These are phyloP conservation scores for Cavia porcellus DNA, from an alignment of 2,113 vertebrate genomes.

Conservation along the genomic window DNA sequence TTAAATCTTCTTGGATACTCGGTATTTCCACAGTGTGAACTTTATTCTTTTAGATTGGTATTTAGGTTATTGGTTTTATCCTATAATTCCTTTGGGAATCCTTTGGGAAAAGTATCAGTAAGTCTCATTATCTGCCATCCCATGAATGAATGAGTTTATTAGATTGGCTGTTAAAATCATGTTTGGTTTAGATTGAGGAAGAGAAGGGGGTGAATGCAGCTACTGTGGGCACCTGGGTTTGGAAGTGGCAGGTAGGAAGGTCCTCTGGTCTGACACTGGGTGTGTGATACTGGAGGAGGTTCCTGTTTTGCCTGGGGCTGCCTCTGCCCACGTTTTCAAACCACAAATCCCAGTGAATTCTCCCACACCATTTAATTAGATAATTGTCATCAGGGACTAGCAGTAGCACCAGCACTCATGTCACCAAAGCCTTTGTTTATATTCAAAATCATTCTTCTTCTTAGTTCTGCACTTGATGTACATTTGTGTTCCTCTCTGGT, in stretches of 20 bases:
- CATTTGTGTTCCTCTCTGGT: background rate
- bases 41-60: conserved; percentile 16
- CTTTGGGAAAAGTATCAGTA: conserved; percentile 6
- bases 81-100: background rate
- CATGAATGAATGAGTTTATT: conserved; percentile 34
- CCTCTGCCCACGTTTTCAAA: conserved; percentile 6
- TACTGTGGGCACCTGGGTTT: background rate
- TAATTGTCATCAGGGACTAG: background rate
- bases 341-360: background rate
- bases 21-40: background rate
- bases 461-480: background rate
- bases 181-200: conserved; percentile 17
- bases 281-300: background rate
- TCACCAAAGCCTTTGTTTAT: background rate
- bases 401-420: background rate
- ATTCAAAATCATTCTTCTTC: background rate
- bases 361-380: background rate
- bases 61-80: conserved; percentile 37
- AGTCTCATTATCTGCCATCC: conserved; percentile 1
- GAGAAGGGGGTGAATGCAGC: background rate
- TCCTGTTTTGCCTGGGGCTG: background rate
- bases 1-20: background rate
- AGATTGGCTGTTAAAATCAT: background rate
- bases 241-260: background rate
- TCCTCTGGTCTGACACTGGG: background rate